A percentile compares a stretch with the other conserved stretches of the same genome.
These are phyloP conservation scores for Cynopterus sphinx DNA, from an alignment of 2,797 vertebrate genomes.

Conservation along the genomic window DNA sequence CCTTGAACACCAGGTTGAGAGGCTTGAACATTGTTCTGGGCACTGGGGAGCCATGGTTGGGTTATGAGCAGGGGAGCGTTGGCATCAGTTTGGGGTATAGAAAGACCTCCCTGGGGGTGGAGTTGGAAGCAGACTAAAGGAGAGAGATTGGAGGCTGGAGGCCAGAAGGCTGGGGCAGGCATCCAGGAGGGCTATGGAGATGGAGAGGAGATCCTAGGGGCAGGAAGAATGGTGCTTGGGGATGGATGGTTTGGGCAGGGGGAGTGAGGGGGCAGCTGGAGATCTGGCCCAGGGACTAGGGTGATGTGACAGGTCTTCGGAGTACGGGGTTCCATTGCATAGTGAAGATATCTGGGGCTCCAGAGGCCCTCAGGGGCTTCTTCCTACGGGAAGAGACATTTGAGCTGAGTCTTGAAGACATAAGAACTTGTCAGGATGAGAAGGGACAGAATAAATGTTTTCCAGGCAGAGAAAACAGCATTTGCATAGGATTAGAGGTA, in stretches of 20 bases:
- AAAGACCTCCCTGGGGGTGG: background rate
- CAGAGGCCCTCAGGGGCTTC: background rate
- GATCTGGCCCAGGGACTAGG: background rate
- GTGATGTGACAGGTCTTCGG: background rate
- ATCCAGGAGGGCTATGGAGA: background rate
- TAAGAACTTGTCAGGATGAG: background rate
- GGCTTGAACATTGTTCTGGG: background rate
- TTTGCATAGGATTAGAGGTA: background rate
- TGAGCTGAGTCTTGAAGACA: background rate
- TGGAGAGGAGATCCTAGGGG: background rate
- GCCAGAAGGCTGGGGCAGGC: background rate
- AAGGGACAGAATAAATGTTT: background rate
- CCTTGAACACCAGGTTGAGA: background rate
- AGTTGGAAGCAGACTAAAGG: background rate
- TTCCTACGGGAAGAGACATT: background rate
- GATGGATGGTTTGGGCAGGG: background rate
- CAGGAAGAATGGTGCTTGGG: background rate
- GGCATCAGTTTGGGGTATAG: background rate
- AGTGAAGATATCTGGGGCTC: background rate
- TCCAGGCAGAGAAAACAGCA: background rate
- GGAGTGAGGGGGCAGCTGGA: background rate
- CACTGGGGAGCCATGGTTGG: background rate
- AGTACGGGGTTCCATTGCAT: background rate
- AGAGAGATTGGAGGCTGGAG: background rate
- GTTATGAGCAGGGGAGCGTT: background rate